Base-by-base conservation (phyloP, 2,113 vertebrate genomes). In the Carollia perspicillata region DNA sequence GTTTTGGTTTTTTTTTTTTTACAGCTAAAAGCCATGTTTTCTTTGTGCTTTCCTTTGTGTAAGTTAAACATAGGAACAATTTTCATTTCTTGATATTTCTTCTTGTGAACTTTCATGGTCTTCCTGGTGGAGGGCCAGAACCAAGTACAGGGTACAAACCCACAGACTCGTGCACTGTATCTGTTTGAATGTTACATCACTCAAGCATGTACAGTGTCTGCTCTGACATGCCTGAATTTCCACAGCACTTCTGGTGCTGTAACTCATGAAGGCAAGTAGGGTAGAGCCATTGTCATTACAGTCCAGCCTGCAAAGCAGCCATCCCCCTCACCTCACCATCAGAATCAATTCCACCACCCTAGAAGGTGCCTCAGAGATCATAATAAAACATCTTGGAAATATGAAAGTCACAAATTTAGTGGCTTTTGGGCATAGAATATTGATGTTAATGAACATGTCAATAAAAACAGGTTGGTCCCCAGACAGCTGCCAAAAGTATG, bases 401-500 rank as follows among this genome's bases (percentile, higher is more conserved):
- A 79, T 37, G 26, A 74, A 95, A 95, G 40, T 35, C 63, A 78
- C 30, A 89, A 53, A 40, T 66, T n/a, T 81, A 30, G 49, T 88
- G 63, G 17, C 8, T 17, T 20, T 75, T 10, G 10, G 72, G 55
- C 51, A 93, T 42, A 77, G 12, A 87, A 88, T 84, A 78, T 35
- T 69, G 40, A 55, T 78, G 30, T 74, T 47, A 78, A 90, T 13
- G 33, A 88, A 37, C 22, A 55, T 17, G 28, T 69, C 60, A 47
- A 10, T 83, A 47, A 86, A 92, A 94, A 23, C 84, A 77, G n/a
- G 44, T 18, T 86, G 88, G 81, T 60, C 75, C 93, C 72, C 47
- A 86, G 44, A 30, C 78, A 92, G 40, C 53, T 90, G 89, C 87
- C 72, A 44, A 49, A 88, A 86, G 26, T 4, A 16, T 13, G 8